Base-by-base conservation (phyloP, 1,140 invertebrate genomes). In the Pachypsylla venusta region DNA sequence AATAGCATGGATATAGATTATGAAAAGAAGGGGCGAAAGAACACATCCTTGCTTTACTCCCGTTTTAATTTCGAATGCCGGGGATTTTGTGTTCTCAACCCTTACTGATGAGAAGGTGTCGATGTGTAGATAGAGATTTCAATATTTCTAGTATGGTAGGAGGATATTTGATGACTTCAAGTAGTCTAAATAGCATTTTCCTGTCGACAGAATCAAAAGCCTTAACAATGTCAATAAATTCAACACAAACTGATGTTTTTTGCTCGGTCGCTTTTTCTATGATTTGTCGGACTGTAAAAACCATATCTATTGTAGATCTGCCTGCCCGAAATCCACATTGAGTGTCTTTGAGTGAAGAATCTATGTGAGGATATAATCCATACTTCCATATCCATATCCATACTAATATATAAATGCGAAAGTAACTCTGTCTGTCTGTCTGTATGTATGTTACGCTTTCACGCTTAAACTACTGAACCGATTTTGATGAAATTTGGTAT, bases 271-370 rank as follows among this genome's bases (percentile, higher is more conserved):
- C 7, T 40, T 27, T 58, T 53, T 26, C 57, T 53, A 58, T 27
- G 3, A 58, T 16, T 53, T 58, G 35, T 53, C 57, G 14, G n/a
- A 53, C 25, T 7, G 12, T 58, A 28, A 58, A 58, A 27, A 58
- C 42, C 27, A 25, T 28, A 20, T 57, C 30, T 42, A 30, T 57
- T 4, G 55, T 61, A 42, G 55, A 61, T 30, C 22, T 61, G 20
- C 60, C 60, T 61, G 14, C 56, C 16, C 13, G 20, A 57, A 61
- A 61, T 2, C 54, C 56, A 20, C n/a, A n/a, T n/a, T n/a, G n/a
- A n/a, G n/a, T n/a, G n/a, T n/a, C n/a, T n/a, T n/a, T n/a, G n/a
- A n/a, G n/a, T n/a, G n/a, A n/a, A n/a, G n/a, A n/a, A n/a, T n/a
- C n/a, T n/a, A n/a, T n/a, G n/a, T n/a, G n/a, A n/a, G n/a, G n/a